Conservation (phyloP, 2,888 invertebrate genomes). For the Caenorhabditis uteleia region DNA sequence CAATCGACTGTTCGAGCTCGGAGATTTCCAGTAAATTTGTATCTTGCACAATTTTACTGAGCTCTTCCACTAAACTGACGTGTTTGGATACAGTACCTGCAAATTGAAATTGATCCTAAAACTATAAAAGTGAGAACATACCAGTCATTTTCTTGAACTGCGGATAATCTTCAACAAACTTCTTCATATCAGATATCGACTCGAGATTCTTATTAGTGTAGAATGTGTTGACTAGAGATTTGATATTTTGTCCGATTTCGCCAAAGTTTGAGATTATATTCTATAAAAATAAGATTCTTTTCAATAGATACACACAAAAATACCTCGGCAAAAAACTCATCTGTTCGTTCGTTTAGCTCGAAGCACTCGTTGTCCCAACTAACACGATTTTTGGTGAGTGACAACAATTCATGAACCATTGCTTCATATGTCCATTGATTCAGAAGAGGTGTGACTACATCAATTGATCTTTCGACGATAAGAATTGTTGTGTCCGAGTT, state of each 20-base stretch:
- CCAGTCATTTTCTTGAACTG: slow-evolving; percentile 82
- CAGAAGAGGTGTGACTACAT: slow-evolving; percentile 91
- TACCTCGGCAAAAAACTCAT: slow-evolving; percentile 92
- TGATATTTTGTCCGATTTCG: slow-evolving; percentile 95
- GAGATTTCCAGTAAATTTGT: slow-evolving; percentile 78
- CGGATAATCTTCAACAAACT: slow-evolving; percentile 89
- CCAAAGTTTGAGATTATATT: slow-evolving; percentile 96
- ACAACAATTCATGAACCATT: slow-evolving; percentile 91
- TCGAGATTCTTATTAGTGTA: slow-evolving; percentile 89
- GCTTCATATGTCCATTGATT: slow-evolving; percentile 99
- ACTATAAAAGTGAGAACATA: slow-evolving; percentile 1
- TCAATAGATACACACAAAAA: too few relatives aligned
- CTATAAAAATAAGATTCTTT: too few relatives aligned
- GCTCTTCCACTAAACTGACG: slow-evolving; percentile 92
- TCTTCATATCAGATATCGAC: slow-evolving; percentile 97
- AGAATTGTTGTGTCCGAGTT: slow-evolving; percentile 77
- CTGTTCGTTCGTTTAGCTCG: slow-evolving; percentile 90
- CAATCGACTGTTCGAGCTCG: slow-evolving; percentile 81
- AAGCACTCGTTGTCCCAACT: slow-evolving; percentile 87
- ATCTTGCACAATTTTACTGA: slow-evolving; percentile 83
- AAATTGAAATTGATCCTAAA: background rate
- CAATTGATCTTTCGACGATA: slow-evolving; percentile 89
- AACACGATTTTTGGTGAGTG: slow-evolving; percentile 91
- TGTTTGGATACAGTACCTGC: slow-evolving; percentile 88
- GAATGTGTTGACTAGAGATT: slow-evolving; percentile 95